A percentile compares a stretch with the other conserved stretches of the same genome.
Conservation (phyloP, 2,888 invertebrate genomes). For the Cryptocheilus praepositus region DNA sequence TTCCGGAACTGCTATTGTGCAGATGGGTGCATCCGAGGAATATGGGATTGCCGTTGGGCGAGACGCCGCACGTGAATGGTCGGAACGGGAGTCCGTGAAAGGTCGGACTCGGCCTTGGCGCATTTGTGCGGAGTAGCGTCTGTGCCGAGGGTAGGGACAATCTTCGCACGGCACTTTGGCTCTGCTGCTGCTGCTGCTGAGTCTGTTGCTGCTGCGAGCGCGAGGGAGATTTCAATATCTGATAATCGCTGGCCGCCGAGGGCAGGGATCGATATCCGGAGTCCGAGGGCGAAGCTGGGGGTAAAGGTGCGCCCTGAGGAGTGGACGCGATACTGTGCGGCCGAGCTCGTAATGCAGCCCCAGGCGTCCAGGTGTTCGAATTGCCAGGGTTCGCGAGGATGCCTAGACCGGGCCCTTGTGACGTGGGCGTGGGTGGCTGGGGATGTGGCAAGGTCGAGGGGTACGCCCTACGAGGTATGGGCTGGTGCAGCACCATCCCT, state of each 20-base stretch:
- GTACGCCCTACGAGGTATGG: constrained; percentile 70
- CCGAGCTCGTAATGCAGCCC: constrained; percentile 61
- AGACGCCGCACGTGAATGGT: constrained; percentile 73
- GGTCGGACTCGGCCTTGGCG: constrained; percentile 80
- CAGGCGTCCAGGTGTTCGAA: constrained; percentile 68
- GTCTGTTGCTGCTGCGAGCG: constrained; percentile 67
- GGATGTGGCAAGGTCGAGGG: constrained; percentile 77
- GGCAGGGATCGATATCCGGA: constrained; percentile 78
- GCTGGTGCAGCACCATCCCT: constrained; percentile 72
- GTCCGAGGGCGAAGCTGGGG: constrained; percentile 75
- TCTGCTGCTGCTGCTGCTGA: constrained; percentile 76
- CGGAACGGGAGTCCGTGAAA: constrained; percentile 79
- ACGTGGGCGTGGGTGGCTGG: constrained; percentile 77
- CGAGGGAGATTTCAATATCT: constrained; percentile 77
- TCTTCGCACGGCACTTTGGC: constrained; percentile 77
- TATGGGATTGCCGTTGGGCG: constrained; percentile 74
- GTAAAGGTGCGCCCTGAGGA: constrained; percentile 57
- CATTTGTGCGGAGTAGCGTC: constrained; percentile 74
- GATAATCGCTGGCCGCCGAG: constrained; percentile 80
- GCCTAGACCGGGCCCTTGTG: constrained; percentile 71
- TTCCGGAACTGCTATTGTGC: constrained; percentile 67
- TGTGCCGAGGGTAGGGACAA: constrained; percentile 77
- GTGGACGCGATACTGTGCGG: constrained; percentile 72
- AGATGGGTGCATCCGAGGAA: constrained; percentile 76
- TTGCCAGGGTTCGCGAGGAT: constrained; percentile 65